phyloP scores from a whole-genome alignment of 2,888 invertebrate genomes.

The Cyclophora punctaria region DNA sequence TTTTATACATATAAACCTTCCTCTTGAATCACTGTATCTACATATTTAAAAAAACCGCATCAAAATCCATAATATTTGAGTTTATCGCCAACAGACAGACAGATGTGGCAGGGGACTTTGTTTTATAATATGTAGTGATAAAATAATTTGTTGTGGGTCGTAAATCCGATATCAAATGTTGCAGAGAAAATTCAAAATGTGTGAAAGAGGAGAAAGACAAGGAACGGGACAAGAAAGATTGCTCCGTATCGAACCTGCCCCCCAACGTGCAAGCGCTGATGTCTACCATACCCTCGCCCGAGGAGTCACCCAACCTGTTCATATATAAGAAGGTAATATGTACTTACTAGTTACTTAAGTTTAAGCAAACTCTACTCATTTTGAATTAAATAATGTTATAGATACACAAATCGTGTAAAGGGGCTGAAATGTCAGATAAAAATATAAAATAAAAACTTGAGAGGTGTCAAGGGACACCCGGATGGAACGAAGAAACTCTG shows the following conservation, averaged over 20 bases:
- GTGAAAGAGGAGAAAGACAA: slow-evolving; percentile 56
- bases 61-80: too few species aligned
- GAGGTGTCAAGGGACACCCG: too few species aligned
- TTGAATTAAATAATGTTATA: neutral
- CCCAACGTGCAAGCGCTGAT: slow-evolving; percentile 60
- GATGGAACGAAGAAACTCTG: too few species aligned
- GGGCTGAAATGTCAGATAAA: too few species aligned
- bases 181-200: slow-evolving; percentile 63
- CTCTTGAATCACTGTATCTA: too few species aligned
- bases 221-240: slow-evolving; percentile 51
- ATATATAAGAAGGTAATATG: slow-evolving; percentile 90
- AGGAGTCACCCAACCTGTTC: slow-evolving; percentile 91
- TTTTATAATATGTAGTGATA: too few species aligned
- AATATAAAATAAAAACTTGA: too few species aligned
- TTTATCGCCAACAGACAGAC: too few species aligned
- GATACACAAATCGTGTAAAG: neutral
- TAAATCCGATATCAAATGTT: slow-evolving; percentile 8
- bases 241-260: slow-evolving; percentile 37
- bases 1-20: too few species aligned
- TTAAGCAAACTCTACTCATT: neutral
- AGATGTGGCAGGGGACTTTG: too few species aligned
- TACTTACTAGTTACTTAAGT: neutral
- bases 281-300: slow-evolving; percentile 73
- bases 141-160: too few species aligned
- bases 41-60: too few species aligned